Evolutionary conservation across 2,113 vertebrate species (phyloP).

Genomic region (Esox niger): DNA sequence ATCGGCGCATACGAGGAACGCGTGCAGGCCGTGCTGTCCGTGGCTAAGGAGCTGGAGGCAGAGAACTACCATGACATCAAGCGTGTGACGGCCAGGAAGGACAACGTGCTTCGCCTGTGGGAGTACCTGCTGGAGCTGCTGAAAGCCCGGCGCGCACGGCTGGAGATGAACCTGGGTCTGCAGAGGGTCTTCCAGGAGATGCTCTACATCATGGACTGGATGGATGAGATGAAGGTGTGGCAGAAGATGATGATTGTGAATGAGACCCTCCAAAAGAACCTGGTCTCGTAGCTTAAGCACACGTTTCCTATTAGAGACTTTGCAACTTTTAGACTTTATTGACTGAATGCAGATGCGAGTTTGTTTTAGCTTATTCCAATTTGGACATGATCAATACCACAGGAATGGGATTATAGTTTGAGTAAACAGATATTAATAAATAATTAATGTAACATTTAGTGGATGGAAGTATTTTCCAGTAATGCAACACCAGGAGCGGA

Average conservation of each 20-base stretch:
- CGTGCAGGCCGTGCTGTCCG: conserved; percentile 90
- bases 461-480: too few species aligned
- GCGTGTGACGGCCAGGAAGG: conserved; percentile 90
- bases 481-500: too few species aligned
- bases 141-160: conserved; percentile 81
- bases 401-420: too few species aligned
- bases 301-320: too few species aligned
- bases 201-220: conserved; percentile 99
- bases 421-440: too few species aligned
- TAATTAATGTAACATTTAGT: too few species aligned
- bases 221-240: conserved; percentile 98
- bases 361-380: too few species aligned
- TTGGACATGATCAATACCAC: too few species aligned
- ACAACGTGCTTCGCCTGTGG: conserved; percentile 96
- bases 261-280: too few species aligned
- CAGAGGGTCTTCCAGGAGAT: conserved; percentile 99
- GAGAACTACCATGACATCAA: conserved; percentile 98
- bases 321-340: too few species aligned
- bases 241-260: neutral
- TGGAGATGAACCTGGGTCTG: conserved; percentile 93
- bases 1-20: conserved; percentile 95
- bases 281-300: too few species aligned
- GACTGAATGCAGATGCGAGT: too few species aligned
- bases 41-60: conserved; percentile 91
- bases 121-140: conserved; percentile 97